A percentile compares a stretch with the other conserved stretches of the same genome.
These are phyloP conservation scores for Mormyrops attenuatus DNA, from an alignment of 2,797 vertebrate species.

Conservation along the genomic window DNA sequence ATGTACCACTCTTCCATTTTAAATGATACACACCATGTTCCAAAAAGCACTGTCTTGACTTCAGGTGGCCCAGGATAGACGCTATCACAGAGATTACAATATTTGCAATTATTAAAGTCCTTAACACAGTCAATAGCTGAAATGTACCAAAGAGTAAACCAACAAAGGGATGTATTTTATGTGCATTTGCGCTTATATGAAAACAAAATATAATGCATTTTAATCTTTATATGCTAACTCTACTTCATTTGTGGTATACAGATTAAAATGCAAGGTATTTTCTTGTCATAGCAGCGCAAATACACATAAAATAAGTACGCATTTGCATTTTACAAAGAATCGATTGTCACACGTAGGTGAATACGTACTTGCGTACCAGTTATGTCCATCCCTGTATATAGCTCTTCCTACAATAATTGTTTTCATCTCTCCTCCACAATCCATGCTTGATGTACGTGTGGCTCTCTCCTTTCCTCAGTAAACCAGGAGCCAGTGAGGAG, in stretches of 20 bases:
- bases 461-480: background rate
- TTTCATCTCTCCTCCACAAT: background rate
- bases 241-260: background rate
- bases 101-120: background rate
- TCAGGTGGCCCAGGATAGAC: background rate
- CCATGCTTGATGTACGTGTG: background rate
- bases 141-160: background rate
- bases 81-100: background rate
- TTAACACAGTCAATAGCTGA: background rate
- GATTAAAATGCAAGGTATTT: background rate
- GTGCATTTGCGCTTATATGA: background rate
- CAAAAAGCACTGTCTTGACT: background rate
- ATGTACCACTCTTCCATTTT: background rate
- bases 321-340: background rate
- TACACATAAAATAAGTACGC: background rate
- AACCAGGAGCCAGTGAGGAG: background rate
- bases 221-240: background rate
- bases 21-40: background rate
- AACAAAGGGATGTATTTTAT: background rate
- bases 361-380: background rate
- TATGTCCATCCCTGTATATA: background rate
- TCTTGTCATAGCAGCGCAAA: background rate
- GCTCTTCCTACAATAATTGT: background rate
- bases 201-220: background rate
- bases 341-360: background rate